Conservation (phyloP, 2,113 vertebrate genomes). For the Spermophilus dauricus region DNA sequence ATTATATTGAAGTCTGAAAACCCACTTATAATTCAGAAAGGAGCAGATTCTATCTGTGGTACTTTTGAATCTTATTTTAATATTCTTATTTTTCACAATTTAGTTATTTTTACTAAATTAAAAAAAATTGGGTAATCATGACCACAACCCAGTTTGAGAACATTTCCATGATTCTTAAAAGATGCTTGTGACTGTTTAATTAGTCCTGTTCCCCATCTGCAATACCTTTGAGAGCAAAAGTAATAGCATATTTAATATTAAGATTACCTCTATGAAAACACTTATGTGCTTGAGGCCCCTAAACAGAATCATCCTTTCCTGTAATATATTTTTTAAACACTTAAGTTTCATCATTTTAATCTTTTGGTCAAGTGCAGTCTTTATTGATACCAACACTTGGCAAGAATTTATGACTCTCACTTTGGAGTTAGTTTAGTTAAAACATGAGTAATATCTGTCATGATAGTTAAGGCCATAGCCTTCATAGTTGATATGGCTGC, state of each 20-base stretch:
- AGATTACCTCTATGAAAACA: constrained; percentile 10
- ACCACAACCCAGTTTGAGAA: constrained; percentile 12
- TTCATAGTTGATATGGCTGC: background rate
- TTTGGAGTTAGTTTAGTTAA: background rate
- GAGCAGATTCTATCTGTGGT: background rate
- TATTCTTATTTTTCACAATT: constrained; percentile 12
- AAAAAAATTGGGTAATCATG: background rate
- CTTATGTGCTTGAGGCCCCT: background rate
- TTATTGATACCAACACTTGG: background rate
- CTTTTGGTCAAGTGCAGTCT: constrained; percentile 21
- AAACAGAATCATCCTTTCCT: background rate
- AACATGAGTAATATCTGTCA: background rate
- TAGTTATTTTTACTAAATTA: constrained; percentile 23
- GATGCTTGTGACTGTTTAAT: constrained; percentile 22
- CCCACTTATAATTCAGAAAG: background rate
- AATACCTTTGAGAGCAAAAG: constrained; percentile 26
- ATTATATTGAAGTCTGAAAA: constrained; percentile 43
- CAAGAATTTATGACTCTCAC: background rate
- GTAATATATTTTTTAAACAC: background rate
- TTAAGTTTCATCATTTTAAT: constrained; percentile 27
- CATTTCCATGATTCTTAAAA: background rate
- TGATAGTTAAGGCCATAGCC: too few relatives aligned
- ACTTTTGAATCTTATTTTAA: background rate
- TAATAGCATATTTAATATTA: constrained; percentile 20
- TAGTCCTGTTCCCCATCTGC: background rate